A percentile compares a stretch with the other conserved stretches of the same genome.
Conservation (phyloP, 2,888 invertebrate genomes). For the Dromius quadrimaculatus region DNA sequence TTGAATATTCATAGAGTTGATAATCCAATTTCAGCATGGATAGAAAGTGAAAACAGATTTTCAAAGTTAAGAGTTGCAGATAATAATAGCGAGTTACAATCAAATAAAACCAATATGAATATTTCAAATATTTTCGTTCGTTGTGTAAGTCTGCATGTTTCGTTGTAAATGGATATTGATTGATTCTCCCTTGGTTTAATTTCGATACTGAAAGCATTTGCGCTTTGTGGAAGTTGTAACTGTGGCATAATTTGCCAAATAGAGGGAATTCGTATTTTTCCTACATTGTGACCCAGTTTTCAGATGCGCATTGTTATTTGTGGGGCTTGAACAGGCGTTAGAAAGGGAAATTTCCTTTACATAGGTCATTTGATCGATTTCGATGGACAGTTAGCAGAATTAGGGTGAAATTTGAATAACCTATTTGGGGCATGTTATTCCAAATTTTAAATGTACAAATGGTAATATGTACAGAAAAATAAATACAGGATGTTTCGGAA, state of each 20-base stretch:
- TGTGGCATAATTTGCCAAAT: slow-evolving; percentile 1
- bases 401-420: too few species aligned
- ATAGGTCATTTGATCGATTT: too few species aligned
- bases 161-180: slow-evolving; percentile 5
- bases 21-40: slow-evolving; percentile 21
- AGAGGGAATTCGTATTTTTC: too few species aligned
- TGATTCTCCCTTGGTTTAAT: slow-evolving; percentile 6
- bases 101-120: slow-evolving; percentile 1
- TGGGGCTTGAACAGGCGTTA: background rate
- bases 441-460: too few species aligned
- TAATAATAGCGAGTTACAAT: slow-evolving; percentile 11
- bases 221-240: background rate
- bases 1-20: slow-evolving; percentile 29
- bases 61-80: slow-evolving; percentile 22
- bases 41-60: slow-evolving; percentile 30
- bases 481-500: too few species aligned
- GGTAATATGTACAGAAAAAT: too few species aligned
- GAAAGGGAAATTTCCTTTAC: background rate
- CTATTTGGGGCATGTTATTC: too few species aligned
- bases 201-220: too few species aligned
- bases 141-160: background rate
- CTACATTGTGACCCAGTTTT: background rate
- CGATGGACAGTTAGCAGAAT: too few species aligned
- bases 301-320: background rate
- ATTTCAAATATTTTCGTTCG: slow-evolving; percentile 14